These are phyloP conservation scores for Bergia puertoricense DNA, from an alignment of 92 coral and sea anemone species.

Conservation along the genomic window DNA sequence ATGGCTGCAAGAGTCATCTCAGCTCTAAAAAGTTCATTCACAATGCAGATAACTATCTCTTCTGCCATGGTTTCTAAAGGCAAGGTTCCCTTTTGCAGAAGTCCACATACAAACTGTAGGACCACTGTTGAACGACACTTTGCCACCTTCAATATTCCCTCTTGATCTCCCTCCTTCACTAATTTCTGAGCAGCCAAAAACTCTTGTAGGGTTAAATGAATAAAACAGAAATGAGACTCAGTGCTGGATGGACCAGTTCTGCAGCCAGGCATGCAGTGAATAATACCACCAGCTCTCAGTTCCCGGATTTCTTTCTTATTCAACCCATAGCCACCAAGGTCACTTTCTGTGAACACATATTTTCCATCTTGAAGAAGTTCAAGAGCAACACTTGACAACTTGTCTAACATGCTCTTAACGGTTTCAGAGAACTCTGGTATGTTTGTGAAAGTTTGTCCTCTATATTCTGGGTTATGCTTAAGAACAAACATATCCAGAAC, in stretches of 20 bases:
- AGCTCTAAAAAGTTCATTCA: no score
- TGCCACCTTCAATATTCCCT: no score
- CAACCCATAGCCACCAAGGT: neutral
- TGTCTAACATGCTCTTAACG: neutral
- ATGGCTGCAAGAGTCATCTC: no score
- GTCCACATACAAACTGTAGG: no score
- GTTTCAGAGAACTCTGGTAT: neutral
- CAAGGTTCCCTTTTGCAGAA: no score
- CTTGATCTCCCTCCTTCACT: no score
- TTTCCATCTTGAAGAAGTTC: neutral
- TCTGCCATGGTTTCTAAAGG: no score
- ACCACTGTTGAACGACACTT: no score
- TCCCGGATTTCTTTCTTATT: neutral
- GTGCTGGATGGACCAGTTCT: neutral
- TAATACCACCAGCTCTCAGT: neutral
- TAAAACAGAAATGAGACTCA: neutral
- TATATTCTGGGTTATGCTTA: conserved; percentile 19
- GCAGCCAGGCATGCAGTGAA: conserved; percentile 3
- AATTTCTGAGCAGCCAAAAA: no score
- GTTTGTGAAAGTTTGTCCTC: neutral
- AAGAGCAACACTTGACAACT: neutral
- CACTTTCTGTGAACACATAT: conserved; percentile 4
- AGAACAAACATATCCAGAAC: conserved; percentile 5
- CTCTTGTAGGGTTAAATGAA: no score
- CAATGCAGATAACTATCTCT: no score